A percentile compares a stretch with the other conserved stretches of the same genome.
phyloP scores from a whole-genome alignment of 2,797 vertebrate species.

The Sebastes oblongus region DNA sequence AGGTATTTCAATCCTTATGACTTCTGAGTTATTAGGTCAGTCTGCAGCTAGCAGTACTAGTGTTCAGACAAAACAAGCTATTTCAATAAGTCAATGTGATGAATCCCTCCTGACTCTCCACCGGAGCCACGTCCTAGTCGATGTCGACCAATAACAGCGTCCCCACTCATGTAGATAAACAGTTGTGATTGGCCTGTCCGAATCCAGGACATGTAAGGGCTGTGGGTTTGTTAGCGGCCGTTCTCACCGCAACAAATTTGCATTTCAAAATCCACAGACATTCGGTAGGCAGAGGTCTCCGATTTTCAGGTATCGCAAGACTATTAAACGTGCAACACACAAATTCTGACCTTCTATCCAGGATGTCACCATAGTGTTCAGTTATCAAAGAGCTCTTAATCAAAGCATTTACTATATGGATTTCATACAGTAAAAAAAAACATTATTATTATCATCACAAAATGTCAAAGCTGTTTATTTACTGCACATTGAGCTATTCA shows the following conservation, averaged over 20 bases:
- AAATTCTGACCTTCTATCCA: neutral
- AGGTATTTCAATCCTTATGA: neutral
- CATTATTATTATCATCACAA: neutral
- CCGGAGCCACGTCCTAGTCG: too few species aligned
- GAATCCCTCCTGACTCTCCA: accelerated
- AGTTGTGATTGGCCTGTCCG: too few species aligned
- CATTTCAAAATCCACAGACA: too few species aligned
- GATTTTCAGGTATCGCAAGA: too few species aligned
- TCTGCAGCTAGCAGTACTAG: neutral
- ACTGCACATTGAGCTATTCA: neutral
- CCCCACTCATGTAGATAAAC: too few species aligned
- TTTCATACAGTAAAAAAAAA: neutral
- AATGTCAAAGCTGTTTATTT: slow-evolving; percentile 5
- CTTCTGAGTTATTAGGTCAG: too few species aligned
- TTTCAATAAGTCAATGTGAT: neutral
- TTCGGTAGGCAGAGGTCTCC: too few species aligned
- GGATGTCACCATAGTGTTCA: neutral
- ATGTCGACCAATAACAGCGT: too few species aligned
- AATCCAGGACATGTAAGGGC: too few species aligned
- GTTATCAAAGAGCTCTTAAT: neutral
- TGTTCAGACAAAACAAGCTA: neutral
- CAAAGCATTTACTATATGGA: neutral
- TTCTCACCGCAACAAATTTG: too few species aligned
- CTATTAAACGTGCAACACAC: neutral
- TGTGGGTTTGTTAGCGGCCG: too few species aligned